Evolutionary conservation across 2,113 vertebrate genomes (phyloP), one percentile per base, ranked within the genome.

Genomic region (Artemisiospiza belli): DNA sequence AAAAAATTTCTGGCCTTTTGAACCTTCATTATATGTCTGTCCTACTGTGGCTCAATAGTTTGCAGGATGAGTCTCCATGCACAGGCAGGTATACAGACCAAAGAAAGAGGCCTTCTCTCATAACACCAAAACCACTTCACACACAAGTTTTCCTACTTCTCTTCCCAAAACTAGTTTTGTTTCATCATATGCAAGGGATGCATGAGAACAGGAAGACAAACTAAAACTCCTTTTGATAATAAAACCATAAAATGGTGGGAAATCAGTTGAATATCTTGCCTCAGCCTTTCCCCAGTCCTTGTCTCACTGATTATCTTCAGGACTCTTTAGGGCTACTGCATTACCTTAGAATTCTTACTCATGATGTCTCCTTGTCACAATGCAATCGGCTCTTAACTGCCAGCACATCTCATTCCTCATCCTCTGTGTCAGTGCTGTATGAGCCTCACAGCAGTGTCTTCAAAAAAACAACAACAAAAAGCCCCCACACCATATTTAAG

Each of bases 361-460:
- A 83, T 43, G 52, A 79, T 51, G 10, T 67, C 51, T 91, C 51
- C n/a, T 83, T 54, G 92, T 92, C 83, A 94, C 57, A 87, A 61
- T 14, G 16, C 62, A 83, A 63, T 46, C 54, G 6, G 49, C 75
- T 96, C 61, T 83, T 69, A 87, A 35, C 21, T 23, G 13, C 86
- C 82, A 87, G 67, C 87, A 73, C 27, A 46, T 49, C 47, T 67
- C 90, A 91, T 94, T 96, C 92, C 69, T 94, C 84, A 82, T 89
- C 55, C 31, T 58, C 49, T 70, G 87, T 80, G 90, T 94, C 82
- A 94, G 54, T 66, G 27, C 68, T 91, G 47, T 75, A 86, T 52
- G 66, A 95, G 63, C 39, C 31, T 90, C 68, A 83, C 31, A 78
- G 51, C 46, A 86, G 9, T 51, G 63, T 82, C 93, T 89, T 97